phyloP scores from a whole-genome alignment of 2,797 vertebrate species.

The Cephalopachus bancanus region DNA sequence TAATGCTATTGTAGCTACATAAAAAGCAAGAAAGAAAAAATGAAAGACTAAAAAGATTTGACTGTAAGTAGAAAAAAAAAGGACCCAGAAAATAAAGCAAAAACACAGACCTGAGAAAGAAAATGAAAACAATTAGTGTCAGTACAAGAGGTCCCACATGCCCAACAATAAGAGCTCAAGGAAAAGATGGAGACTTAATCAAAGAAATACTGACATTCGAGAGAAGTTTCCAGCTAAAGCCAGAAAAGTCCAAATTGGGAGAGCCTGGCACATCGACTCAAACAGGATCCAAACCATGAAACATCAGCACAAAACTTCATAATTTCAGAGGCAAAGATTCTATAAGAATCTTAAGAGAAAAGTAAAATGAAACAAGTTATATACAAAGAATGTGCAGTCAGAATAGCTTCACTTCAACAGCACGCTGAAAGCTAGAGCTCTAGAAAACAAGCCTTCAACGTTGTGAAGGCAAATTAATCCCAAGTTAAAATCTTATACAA shows the following conservation, averaged over 20 bases:
- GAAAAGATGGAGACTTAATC: not conserved
- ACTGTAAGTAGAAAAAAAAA: not conserved
- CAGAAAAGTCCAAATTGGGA: not conserved
- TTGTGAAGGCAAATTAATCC: not conserved
- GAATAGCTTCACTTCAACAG: not conserved
- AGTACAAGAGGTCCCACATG: not conserved
- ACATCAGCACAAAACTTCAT: not conserved
- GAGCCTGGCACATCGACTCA: not conserved
- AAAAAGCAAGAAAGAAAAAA: conserved; percentile 6
- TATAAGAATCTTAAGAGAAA: not conserved
- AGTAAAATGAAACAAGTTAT: not conserved
- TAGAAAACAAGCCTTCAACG: not conserved
- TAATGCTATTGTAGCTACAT: not conserved
- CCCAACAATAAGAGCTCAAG: not conserved
- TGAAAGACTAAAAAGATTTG: not conserved
- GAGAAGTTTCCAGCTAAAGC: not conserved
- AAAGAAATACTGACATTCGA: not conserved
- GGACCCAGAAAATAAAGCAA: not conserved
- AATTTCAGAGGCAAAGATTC: not conserved
- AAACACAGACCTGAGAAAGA: conserved; percentile 4
- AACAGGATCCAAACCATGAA: not conserved
- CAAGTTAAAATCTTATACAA: not conserved
- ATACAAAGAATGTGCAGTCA: not conserved
- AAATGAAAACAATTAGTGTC: not conserved
- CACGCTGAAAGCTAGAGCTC: not conserved